These are phyloP conservation scores for Capra hircus DNA, from an alignment of 2,113 vertebrate species.

Conservation along the genomic window DNA sequence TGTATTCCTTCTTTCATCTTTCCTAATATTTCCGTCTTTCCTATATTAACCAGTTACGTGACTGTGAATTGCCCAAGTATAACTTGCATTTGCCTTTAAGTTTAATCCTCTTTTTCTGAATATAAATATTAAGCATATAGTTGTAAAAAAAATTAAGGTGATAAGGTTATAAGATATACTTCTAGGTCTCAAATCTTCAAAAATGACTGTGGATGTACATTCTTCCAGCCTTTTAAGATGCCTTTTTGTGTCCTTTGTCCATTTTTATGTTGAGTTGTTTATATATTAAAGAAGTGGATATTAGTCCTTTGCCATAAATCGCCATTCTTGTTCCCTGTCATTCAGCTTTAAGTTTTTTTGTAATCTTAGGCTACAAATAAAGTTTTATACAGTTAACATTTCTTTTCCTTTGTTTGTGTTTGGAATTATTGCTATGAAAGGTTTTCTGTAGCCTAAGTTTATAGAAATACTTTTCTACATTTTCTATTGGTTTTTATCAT, in stretches of 20 bases:
- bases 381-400: neutral
- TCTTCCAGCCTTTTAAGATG: constrained; percentile 2
- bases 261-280: neutral
- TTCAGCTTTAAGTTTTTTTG: neutral
- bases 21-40: neutral
- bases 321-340: neutral
- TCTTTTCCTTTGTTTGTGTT: neutral
- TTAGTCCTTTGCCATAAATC: neutral
- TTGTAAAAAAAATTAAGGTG: neutral
- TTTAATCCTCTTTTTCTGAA: neutral
- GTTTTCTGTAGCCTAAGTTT: neutral
- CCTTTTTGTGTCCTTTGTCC: neutral
- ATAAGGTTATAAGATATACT: neutral
- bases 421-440: neutral
- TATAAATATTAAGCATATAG: neutral
- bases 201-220: neutral
- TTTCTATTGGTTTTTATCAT: neutral
- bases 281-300: neutral
- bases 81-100: neutral
- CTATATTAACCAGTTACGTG: neutral
- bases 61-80: neutral
- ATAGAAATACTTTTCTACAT: neutral
- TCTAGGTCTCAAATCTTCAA: neutral
- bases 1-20: neutral
- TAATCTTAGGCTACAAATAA: neutral